Evolutionary conservation across 2,113 vertebrate genomes (phyloP).

Genomic region (Chaetops frenatus): DNA sequence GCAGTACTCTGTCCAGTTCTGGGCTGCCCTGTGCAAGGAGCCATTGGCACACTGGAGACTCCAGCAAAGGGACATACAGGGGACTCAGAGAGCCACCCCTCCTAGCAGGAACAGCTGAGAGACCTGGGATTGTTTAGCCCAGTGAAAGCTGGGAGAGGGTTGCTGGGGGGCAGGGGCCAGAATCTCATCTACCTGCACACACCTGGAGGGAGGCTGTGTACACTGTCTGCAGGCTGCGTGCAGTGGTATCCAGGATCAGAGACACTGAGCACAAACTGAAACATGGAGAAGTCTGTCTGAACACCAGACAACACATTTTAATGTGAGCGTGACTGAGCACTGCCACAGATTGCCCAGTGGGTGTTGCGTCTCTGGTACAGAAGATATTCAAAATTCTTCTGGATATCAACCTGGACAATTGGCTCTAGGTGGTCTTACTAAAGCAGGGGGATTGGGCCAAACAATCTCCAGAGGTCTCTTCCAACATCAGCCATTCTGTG

Average conservation of each 20-base stretch:
- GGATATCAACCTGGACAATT: background rate
- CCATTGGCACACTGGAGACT: background rate
- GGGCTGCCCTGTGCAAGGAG: background rate
- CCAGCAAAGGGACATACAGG: background rate
- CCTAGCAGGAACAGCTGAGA: background rate
- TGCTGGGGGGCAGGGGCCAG: background rate
- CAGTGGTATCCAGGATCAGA: background rate
- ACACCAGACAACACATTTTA: background rate
- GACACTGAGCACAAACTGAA: background rate
- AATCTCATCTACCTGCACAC: background rate
- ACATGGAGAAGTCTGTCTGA: fast-evolving
- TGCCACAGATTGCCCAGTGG: background rate
- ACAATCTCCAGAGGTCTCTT: background rate
- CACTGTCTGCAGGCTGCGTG: background rate
- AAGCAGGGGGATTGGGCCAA: fast-evolving
- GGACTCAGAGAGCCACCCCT: background rate
- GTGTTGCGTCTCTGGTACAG: background rate
- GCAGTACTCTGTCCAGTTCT: background rate
- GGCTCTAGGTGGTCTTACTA: background rate
- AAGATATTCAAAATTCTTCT: background rate
- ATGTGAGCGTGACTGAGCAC: background rate
- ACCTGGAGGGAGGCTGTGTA: background rate
- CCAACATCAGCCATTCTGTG: background rate
- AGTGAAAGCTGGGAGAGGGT: background rate
- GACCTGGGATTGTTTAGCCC: background rate